Evolutionary conservation across 2,797 vertebrate species (phyloP), one percentile per base, ranked within the genome.

Genomic region (Dipus sagitta): DNA sequence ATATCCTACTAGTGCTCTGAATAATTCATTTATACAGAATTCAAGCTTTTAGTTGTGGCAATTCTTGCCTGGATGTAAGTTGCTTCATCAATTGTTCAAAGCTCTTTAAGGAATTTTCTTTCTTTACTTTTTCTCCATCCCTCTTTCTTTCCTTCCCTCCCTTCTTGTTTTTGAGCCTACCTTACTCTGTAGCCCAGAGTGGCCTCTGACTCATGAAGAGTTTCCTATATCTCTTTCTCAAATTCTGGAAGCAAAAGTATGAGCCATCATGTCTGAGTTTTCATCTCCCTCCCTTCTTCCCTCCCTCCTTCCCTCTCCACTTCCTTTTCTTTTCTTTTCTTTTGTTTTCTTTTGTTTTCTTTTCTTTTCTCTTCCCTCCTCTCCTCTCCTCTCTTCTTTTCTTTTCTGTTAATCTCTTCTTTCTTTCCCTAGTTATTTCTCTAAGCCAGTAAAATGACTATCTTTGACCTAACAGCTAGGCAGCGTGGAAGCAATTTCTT

Each of bases 381-480:
- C 10, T 47, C 8, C 42, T 42, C 8, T 42, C n/a, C n/a, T 42
- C 42, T 42, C 8, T 42, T 42, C 42, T 47, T 47, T 47, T 47
- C 8, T 47, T 47, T 47, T 88, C 76, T 90, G 26, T 13, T 83
- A 87, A 83, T 85, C 80, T 88, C 6, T 72, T 1, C 20, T 65
- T 92, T 11, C n/a, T 94, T 65, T 93, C 81, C 86, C 0, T 86
- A 71, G 0, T 65, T 68, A 82, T 91, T 83, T 13, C 94, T 91
- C 93, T 93, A 91, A 71, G 62, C 23, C 64, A 67, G 21, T 88
- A 2, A 26, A 86, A 81, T 38, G 67, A 88, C 13, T 81, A 11
- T 76, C 0, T 92, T 94, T 94, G 97, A 93, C 97, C 97, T 95
- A 96, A 93, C 52, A 95, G 87, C 94, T 74, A 72, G 47, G 96